Evolutionary conservation across 2,113 vertebrate genomes (phyloP).

Genomic region (Poecilia latipinna): DNA sequence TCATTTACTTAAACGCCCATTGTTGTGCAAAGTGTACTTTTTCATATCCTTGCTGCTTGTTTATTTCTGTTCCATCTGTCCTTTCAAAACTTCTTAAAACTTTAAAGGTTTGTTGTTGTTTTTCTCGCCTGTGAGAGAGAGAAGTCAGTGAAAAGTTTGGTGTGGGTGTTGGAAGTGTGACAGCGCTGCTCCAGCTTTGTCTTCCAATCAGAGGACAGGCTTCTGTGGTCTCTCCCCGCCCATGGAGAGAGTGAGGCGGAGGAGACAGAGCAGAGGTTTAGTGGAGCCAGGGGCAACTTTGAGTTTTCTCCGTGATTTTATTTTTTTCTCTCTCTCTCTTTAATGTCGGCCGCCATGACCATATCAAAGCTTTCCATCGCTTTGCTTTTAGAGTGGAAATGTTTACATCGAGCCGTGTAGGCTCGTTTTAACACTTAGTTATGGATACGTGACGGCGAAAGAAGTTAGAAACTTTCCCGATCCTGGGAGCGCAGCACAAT

Average conservation of each 20-base stretch:
- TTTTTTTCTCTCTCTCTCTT: conserved; percentile 15
- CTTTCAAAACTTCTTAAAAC: conserved; percentile 10
- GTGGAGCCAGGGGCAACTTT: conserved; percentile 56
- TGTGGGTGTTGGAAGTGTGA: conserved; percentile 24
- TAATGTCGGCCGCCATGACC: conserved; percentile 68
- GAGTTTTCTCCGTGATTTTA: conserved; percentile 56
- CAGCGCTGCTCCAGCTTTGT: conserved; percentile 41
- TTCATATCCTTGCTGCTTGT: background rate
- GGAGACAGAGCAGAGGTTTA: conserved; percentile 62
- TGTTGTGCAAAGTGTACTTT: background rate
- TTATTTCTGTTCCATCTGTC: background rate
- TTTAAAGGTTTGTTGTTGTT: accelerated
- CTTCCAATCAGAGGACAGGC: conserved; percentile 59
- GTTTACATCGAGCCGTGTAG: conserved; percentile 47
- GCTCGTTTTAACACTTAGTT: conserved; percentile 44
- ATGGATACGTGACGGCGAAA: conserved; percentile 74
- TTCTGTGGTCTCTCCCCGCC: conserved; percentile 71
- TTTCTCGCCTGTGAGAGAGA: conserved; percentile 21
- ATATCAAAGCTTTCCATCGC: conserved; percentile 55
- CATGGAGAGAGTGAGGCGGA: conserved; percentile 63
- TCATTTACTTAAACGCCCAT: background rate
- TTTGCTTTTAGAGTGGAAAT: conserved; percentile 64
- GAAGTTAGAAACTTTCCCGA: conserved; percentile 63
- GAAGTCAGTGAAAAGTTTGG: conserved; percentile 51
- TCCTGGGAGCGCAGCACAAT: conserved; percentile 74